Percentiles rank a stretch among this genome's conserved stretches.
Conservation (phyloP, 2,888 invertebrate genomes). For the Pilophorus perplexus region DNA sequence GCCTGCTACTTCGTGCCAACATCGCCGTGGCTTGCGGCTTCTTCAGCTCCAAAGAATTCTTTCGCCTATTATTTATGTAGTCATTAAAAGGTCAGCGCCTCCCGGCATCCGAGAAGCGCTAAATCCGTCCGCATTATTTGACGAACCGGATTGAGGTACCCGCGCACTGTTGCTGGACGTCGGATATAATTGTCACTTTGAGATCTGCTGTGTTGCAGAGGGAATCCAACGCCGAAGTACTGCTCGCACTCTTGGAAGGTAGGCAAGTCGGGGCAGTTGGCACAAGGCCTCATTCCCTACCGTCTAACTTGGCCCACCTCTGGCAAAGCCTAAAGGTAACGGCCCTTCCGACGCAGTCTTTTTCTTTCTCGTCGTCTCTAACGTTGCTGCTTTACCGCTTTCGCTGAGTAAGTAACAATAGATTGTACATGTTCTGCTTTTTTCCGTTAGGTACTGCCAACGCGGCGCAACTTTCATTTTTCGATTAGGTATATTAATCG, state of each 20-base stretch:
- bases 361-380: slow-evolving; percentile 34
- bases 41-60: neutral
- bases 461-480: neutral
- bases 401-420: slow-evolving; percentile 38
- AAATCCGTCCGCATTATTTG: too few relatives aligned
- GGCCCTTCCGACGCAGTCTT: slow-evolving; percentile 25
- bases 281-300: slow-evolving; percentile 51
- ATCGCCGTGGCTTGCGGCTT: too few relatives aligned
- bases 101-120: slow-evolving; percentile 9
- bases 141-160: neutral
- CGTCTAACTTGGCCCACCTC: slow-evolving; percentile 51
- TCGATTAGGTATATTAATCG: too few relatives aligned
- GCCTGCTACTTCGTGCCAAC: neutral
- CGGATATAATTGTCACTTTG: slow-evolving; percentile 14
- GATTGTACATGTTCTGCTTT: too few relatives aligned
- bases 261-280: slow-evolving; percentile 45
- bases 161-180: neutral
- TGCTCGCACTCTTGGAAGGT: slow-evolving; percentile 41
- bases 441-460: neutral
- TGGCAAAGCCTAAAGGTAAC: slow-evolving; percentile 53
- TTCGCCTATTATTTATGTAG: too few relatives aligned
- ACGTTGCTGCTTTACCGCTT: slow-evolving; percentile 35
- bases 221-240: slow-evolving; percentile 43
- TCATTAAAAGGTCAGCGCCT: slow-evolving; percentile 22
- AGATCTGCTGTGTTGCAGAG: slow-evolving; percentile 35